Evolutionary conservation across 2,888 invertebrate genomes (phyloP).

Genomic region (Oscheius onirici): DNA sequence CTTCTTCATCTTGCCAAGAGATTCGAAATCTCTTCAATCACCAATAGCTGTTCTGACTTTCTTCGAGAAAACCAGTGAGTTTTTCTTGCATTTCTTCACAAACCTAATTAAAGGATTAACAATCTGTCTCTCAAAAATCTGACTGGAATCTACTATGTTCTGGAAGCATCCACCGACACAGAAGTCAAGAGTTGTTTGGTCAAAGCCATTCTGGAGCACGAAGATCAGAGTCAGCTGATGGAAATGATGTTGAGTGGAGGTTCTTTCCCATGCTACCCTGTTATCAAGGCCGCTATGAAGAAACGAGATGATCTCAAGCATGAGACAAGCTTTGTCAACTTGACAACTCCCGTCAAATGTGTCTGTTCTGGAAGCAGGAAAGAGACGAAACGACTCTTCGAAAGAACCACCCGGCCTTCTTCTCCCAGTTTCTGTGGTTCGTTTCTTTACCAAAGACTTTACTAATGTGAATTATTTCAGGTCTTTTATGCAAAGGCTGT

Average conservation of each 20-base stretch:
- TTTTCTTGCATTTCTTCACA: neutral
- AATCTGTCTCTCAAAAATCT: neutral
- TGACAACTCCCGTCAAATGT: neutral
- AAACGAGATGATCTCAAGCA: neutral
- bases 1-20: neutral
- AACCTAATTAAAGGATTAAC: neutral
- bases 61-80: neutral
- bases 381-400: neutral
- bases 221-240: neutral
- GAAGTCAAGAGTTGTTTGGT: neutral
- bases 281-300: neutral
- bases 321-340: neutral
- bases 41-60: neutral
- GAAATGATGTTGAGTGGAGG: neutral
- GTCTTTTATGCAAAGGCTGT: neutral
- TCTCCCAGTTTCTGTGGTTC: neutral
- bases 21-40: neutral
- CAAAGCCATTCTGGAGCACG: conserved; percentile 6
- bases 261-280: neutral
- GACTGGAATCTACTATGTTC: neutral
- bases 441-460: neutral
- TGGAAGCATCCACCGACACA: neutral
- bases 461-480: neutral
- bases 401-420: neutral
- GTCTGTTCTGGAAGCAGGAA: neutral